A percentile compares a stretch with the other conserved stretches of the same genome.
Evolutionary conservation across 2,888 invertebrate genomes (phyloP).

Genomic region (Trilocha varians): DNA sequence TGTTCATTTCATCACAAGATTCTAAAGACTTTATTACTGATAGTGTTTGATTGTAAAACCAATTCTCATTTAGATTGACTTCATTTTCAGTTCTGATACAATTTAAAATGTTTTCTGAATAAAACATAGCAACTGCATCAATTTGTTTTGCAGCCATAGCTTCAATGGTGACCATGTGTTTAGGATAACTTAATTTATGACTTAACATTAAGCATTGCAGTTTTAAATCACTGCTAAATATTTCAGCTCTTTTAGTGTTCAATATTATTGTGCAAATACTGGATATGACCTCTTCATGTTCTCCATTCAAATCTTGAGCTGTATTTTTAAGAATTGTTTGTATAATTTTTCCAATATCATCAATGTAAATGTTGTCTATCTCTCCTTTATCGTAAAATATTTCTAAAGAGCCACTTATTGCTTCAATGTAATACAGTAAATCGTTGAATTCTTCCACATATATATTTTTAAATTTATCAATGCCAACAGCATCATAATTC

Average conservation of each 20-base stretch:
- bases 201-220: conserved; percentile 39
- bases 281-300: conserved; percentile 23
- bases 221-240: conserved; percentile 40
- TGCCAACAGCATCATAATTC: conserved; percentile 37
- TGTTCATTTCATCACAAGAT: conserved; percentile 29
- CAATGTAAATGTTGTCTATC: conserved; percentile 29
- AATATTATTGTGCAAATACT: conserved; percentile 40
- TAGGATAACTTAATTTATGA: conserved; percentile 29
- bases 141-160: conserved; percentile 39
- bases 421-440: conserved; percentile 34
- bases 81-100: conserved; percentile 19
- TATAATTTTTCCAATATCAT: conserved; percentile 32
- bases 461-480: conserved; percentile 28
- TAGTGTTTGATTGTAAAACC: conserved; percentile 38
- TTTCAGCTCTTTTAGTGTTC: conserved; percentile 22
- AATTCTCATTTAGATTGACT: conserved; percentile 28
- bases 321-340: conserved; percentile 27
- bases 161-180: conserved; percentile 31
- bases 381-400: conserved; percentile 46
- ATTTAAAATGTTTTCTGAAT: conserved; percentile 30
- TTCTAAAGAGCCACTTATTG: conserved; percentile 33
- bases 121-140: conserved; percentile 32
- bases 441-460: conserved; percentile 35
- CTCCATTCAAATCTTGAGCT: conserved; percentile 16
- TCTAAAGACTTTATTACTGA: conserved; percentile 34